Evolutionary conservation across 2,113 vertebrate species (phyloP).

Genomic region (Oryzias melastigma): DNA sequence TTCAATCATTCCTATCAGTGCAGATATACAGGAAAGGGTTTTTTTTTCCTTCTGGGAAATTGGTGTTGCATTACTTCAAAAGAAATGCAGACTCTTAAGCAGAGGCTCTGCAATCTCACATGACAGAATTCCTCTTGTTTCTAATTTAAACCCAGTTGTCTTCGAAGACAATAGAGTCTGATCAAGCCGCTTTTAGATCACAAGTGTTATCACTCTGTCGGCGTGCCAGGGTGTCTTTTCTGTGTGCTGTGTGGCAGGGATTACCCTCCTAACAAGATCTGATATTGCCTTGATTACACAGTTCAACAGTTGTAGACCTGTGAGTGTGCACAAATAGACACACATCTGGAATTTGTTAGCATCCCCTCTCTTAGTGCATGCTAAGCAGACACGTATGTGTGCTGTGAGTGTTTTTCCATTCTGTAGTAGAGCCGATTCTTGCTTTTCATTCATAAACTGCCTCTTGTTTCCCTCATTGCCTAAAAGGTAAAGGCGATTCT

Average conservation of each 20-base stretch:
- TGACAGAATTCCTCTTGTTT: constrained; percentile 4
- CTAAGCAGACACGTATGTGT: no score
- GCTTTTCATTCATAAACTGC: no score
- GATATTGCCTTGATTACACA: constrained; percentile 60
- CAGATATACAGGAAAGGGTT: constrained; percentile 9
- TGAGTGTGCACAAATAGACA: constrained; percentile 17
- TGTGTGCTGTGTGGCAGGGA: constrained; percentile 48
- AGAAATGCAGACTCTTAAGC: constrained; percentile 31
- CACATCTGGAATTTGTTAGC: constrained; percentile 12
- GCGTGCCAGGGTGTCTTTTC: constrained; percentile 24
- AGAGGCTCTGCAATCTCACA: constrained; percentile 17
- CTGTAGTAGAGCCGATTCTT: no score
- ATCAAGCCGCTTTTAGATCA: constrained; percentile 11
- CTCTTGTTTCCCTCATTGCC: no score
- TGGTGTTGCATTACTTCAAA: constrained; percentile 11
- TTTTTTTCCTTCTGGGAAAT: constrained; percentile 12
- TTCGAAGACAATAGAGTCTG: background rate
- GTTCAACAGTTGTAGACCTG: constrained; percentile 54
- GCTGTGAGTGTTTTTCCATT: no score
- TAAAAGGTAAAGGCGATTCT: no score
- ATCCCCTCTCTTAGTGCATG: no score
- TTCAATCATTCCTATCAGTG: constrained; percentile 29
- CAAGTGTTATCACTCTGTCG: constrained; percentile 23
- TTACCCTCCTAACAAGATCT: constrained; percentile 49
- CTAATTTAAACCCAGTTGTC: constrained; percentile 1